phyloP scores from a whole-genome alignment of 2,797 vertebrate genomes.

The Melanotaenia pygmaea region DNA sequence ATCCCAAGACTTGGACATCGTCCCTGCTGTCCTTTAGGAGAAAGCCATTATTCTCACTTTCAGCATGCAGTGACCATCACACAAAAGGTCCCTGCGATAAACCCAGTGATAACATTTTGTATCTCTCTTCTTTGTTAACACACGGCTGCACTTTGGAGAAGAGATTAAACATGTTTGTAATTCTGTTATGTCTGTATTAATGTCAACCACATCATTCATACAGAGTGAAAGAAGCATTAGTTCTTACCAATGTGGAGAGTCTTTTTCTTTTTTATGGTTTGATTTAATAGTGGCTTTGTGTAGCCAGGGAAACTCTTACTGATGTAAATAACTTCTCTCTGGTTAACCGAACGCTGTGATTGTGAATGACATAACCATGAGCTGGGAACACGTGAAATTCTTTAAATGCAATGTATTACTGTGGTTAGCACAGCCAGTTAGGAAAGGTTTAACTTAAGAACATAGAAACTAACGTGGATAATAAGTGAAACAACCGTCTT shows the following conservation, averaged over 20 bases:
- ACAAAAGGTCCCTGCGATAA: slow-evolving; percentile 28
- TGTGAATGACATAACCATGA: slow-evolving; percentile 10
- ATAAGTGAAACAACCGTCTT: slow-evolving; percentile 5
- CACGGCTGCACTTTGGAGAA: slow-evolving; percentile 26
- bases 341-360: slow-evolving; percentile 5
- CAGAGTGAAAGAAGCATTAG: neutral
- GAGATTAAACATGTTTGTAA: slow-evolving; percentile 16
- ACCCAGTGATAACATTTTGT: slow-evolving; percentile 19
- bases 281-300: slow-evolving; percentile 12
- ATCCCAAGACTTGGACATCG: slow-evolving; percentile 27
- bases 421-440: slow-evolving; percentile 12
- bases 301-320: neutral
- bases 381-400: slow-evolving; percentile 23
- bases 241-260: neutral
- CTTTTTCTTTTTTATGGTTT: neutral
- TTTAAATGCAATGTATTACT: slow-evolving; percentile 26
- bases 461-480: slow-evolving; percentile 7
- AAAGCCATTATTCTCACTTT: slow-evolving; percentile 38
- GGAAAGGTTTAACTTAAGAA: slow-evolving; percentile 22
- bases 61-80: neutral
- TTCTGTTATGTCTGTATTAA: slow-evolving; percentile 19
- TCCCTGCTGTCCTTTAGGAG: slow-evolving; percentile 19
- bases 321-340: slow-evolving; percentile 11
- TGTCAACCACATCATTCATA: neutral
- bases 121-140: slow-evolving; percentile 12